Base-by-base conservation (phyloP, 2,888 invertebrate species). In the Lysandra bellargus region DNA sequence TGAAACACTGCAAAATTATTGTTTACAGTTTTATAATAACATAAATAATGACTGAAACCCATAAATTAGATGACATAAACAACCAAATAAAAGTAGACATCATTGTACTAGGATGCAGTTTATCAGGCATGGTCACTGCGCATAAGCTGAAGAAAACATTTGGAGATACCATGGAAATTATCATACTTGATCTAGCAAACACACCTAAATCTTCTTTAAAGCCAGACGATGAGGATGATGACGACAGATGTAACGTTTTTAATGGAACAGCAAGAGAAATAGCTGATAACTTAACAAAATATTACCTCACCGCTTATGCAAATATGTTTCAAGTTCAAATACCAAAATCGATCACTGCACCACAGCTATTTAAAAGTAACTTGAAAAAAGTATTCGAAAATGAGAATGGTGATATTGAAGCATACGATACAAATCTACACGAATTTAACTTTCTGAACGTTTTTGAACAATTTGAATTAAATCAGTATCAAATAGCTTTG, bases 81-180 rank as follows among this genome's bases (percentile, higher is more conserved):
- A 30, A 37, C 37, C 17, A 64, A 79, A 53, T 93, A 23, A 88
- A 87, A 81, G 93, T 92, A 9, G 94, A 94, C 80, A 89, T 94
- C 6, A 93, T 94, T 53, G 88, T 94, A 64, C 82, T 94, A 82
- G 94, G 94, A 86, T 92, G 92, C 83, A 92, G 88, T 76, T 87
- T 94, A 1, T 91, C 94, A 5, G 94, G 94, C 1, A 91, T 93
- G 44, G 92, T 95, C 9, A 88, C 91, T 0, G 94, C 94, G 0
- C 91, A 94, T 85, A 92, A 94, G 81, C 85, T 95, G 17, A 92
- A 89, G 85, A 89, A 87, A 80, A 90, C 86, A 79, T 93, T 95
- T 80, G 94, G 94, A 1, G 84, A 91, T 81, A 86, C 90, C 60
- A 89, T 94, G 88, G 91, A 93, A 57, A 89, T 95, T 4, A 88